Base-by-base conservation (phyloP, 2,797 vertebrate species). In the Meriones psammophilus region DNA sequence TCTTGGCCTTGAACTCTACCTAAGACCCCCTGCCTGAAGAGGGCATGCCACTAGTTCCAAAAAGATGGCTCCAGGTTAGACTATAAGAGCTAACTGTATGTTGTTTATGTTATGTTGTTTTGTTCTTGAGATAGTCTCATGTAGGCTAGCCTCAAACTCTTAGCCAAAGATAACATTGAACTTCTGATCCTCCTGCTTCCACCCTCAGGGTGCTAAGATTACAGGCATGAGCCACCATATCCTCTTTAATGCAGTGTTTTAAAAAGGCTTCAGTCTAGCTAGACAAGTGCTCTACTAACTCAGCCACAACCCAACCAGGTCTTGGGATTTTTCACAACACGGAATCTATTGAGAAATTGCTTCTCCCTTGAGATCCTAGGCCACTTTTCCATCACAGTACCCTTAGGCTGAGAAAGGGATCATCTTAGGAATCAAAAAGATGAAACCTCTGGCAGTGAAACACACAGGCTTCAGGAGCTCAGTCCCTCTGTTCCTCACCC, bases 321-420 rank as follows among this genome's bases (percentile, higher is more conserved):
- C 79, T 39, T 81, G 28, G 13, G 76, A n/a, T 39, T 80, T 80
- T 88, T 91, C 89, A 64, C 24, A 17, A 71, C 0, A 0, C n/a
- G 39, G 33, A 88, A 85, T 89, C 42, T 60, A 20, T 7, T 74
- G 73, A 24, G 69, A 95, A 92, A 73, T 69, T 89, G 24, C 66
- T 78, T 93, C 36, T 89, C 86, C 54, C 39, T 92, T 3, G 2
- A 94, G 71, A 90, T 24, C 89, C 30, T 84, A 36, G n/a, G 79
- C 60, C 39, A 24, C 88, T 92, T 95, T 89, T 64, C 90, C 56
- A 89, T 68, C 56, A 85, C n/a, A 6, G 3, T 60, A 68, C 64
- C 78, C 84, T 86, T 71, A 97, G 58, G n/a, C 71, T 26, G 58
- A 93, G 66, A 92, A 95, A 93, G 28, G 12, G 33, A 46, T 26